These are phyloP conservation scores for Gasterosteus aculeatus DNA, from an alignment of 2,113 vertebrate species.

Conservation along the genomic window DNA sequence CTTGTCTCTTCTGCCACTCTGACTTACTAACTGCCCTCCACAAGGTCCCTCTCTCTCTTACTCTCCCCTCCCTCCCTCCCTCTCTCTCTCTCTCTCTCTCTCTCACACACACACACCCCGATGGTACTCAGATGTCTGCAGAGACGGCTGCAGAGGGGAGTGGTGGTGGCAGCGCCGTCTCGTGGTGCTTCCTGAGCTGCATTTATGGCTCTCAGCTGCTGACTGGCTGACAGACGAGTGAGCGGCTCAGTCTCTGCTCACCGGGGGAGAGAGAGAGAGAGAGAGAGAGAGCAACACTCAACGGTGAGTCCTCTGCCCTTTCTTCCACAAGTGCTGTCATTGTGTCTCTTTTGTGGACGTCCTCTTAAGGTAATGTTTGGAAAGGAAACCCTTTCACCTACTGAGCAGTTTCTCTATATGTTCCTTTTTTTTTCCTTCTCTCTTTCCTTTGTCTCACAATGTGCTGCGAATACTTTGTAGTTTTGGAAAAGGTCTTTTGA, in stretches of 20 bases:
- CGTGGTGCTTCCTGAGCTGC: slow-evolving; percentile 67
- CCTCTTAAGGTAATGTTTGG: background rate
- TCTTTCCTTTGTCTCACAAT: background rate
- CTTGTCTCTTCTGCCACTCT: slow-evolving; percentile 29
- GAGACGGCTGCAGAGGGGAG: slow-evolving; percentile 33
- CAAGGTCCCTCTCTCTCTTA: slow-evolving; percentile 28
- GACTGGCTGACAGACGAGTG: slow-evolving; percentile 80
- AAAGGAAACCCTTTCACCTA: slow-evolving; percentile 51
- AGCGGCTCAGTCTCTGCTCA: slow-evolving; percentile 62
- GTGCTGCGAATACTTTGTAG: slow-evolving; percentile 17
- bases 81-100: background rate
- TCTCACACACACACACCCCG: slow-evolving; percentile 13
- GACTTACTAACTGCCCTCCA: slow-evolving; percentile 22
- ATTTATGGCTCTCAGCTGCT: slow-evolving; percentile 86
- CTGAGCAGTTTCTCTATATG: background rate
- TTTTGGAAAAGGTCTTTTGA: slow-evolving; percentile 37
- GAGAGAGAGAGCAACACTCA: slow-evolving; percentile 31
- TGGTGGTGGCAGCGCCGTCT: slow-evolving; percentile 65
- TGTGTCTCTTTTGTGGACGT: background rate
- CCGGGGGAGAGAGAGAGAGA: no score
- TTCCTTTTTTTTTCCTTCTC: background rate
- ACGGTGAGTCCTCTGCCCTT: slow-evolving; percentile 70
- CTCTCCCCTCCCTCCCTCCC: background rate
- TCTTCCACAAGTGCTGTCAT: background rate
- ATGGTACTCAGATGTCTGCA: slow-evolving; percentile 45